A percentile compares a stretch with the other conserved stretches of the same genome.
phyloP scores from a whole-genome alignment of 2,888 invertebrate species.

The Papilio gigon region DNA sequence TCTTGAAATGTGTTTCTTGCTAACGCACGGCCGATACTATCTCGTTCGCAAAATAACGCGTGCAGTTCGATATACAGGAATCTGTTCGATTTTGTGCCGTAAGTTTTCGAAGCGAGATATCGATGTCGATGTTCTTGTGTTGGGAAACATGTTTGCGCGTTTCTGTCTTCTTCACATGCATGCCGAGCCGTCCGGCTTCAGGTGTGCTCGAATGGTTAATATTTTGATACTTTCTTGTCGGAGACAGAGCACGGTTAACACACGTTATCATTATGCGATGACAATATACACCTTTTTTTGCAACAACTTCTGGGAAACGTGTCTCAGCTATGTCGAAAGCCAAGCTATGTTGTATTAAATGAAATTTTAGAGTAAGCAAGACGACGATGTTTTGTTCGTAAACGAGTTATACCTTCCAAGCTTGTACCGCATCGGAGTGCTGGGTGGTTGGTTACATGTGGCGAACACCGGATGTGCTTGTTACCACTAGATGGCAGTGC shows the following conservation, averaged over 20 bases:
- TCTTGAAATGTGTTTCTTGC: constrained; percentile 82
- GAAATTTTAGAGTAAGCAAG: background rate
- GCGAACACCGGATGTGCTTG: background rate
- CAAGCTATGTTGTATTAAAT: background rate
- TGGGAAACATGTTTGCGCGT: constrained; percentile 48
- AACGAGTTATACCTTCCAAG: no score
- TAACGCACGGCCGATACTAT: constrained; percentile 78
- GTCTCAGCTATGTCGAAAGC: constrained; percentile 51
- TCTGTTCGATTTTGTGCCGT: constrained; percentile 55
- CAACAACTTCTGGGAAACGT: constrained; percentile 45
- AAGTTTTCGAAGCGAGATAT: constrained; percentile 46
- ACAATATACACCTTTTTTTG: constrained; percentile 51
- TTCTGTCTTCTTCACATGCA: constrained; percentile 75
- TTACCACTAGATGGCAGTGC: background rate
- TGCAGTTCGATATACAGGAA: constrained; percentile 47
- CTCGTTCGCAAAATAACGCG: constrained; percentile 65
- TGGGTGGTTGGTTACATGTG: background rate
- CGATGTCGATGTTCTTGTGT: background rate
- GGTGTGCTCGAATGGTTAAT: constrained; percentile 79
- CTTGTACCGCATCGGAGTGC: no score
- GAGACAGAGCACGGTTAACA: constrained; percentile 58
- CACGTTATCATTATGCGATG: constrained; percentile 59
- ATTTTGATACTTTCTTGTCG: constrained; percentile 81
- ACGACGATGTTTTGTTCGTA: no score
- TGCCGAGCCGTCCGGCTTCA: constrained; percentile 74